phyloP scores from a whole-genome alignment of 2,888 invertebrate species.

The Andrena dorsata region DNA sequence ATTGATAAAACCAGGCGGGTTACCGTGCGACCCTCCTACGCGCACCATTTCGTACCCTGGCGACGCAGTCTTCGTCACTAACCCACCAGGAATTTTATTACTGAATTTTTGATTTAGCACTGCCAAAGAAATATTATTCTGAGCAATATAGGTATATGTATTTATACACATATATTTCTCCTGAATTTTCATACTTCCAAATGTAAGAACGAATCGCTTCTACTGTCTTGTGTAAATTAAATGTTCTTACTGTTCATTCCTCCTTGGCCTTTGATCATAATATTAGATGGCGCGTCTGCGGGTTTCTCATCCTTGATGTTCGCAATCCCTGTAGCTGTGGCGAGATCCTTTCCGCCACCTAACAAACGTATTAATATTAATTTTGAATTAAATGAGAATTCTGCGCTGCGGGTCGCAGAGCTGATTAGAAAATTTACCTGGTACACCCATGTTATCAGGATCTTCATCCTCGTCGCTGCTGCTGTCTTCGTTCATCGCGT shows the following conservation, averaged over 20 bases:
- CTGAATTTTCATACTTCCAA: no score
- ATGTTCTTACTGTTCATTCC: conserved; percentile 74
- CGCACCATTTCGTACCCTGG: conserved; percentile 87
- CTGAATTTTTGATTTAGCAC: conserved; percentile 79
- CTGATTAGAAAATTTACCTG: conserved; percentile 87
- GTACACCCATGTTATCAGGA: conserved; percentile 96
- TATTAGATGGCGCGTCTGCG: conserved; percentile 73
- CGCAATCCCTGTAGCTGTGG: conserved; percentile 90
- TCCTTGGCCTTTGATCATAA: conserved; percentile 75
- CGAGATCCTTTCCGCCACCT: conserved; percentile 95
- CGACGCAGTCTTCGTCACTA: conserved; percentile 85
- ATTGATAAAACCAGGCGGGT: conserved; percentile 77
- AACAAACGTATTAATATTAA: conserved; percentile 57
- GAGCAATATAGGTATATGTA: background rate
- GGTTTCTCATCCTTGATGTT: conserved; percentile 86
- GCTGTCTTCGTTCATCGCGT: conserved; percentile 86
- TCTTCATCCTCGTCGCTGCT: conserved; percentile 93
- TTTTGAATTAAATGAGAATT: no score
- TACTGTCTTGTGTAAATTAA: background rate
- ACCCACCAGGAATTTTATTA: conserved; percentile 85
- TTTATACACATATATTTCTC: background rate
- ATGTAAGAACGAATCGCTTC: no score
- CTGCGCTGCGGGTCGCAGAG: background rate
- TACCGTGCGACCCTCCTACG: conserved; percentile 83
- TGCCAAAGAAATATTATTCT: conserved; percentile 34